A percentile compares a stretch with the other conserved stretches of the same genome.
These are phyloP conservation scores for Camponotus pennsylvanicus DNA, from an alignment of 1,140 invertebrate genomes.

Conservation along the genomic window DNA sequence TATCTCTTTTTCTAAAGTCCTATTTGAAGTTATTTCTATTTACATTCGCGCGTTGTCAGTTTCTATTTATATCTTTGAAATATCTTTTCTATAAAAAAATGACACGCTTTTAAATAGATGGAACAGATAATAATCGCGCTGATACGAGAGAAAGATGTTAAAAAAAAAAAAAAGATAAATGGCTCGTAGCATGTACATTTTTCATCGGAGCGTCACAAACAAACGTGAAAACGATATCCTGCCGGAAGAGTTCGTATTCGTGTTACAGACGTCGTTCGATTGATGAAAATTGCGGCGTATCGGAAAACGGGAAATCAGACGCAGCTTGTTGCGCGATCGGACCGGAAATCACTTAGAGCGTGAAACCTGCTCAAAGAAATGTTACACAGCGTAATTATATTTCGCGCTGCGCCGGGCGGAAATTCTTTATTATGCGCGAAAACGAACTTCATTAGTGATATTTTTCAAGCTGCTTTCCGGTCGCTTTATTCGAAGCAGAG, in stretches of 20 bases:
- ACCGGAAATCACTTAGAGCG: conserved; percentile 47
- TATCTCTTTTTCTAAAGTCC: not conserved
- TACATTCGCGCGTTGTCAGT: conserved; percentile 11
- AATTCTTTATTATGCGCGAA: conserved; percentile 57
- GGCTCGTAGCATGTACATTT: conserved; percentile 51
- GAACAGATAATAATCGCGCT: conserved; percentile 47
- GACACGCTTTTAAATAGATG: conserved; percentile 47
- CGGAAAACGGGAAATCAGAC: conserved; percentile 55
- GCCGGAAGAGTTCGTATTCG: conserved; percentile 53
- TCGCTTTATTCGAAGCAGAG: conserved; percentile 47
- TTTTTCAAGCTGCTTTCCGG: conserved; percentile 58
- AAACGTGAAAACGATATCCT: conserved; percentile 58
- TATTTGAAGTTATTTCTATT: conserved; percentile 33
- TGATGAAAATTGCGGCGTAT: conserved; percentile 62
- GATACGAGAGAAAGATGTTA: conserved; percentile 36
- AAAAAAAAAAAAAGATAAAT: conserved; percentile 46
- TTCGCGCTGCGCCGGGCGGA: conserved; percentile 33
- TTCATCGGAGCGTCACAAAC: conserved; percentile 56
- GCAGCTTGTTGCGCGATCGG: conserved; percentile 45
- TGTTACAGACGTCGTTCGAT: conserved; percentile 60
- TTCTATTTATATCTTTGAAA: conserved; percentile 25
- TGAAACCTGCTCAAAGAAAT: conserved; percentile 49
- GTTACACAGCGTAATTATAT: conserved; percentile 55
- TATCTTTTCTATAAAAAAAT: conserved; percentile 33
- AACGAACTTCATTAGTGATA: conserved; percentile 60